These are phyloP conservation scores for Whitmania pigra DNA, from an alignment of 1,140 invertebrate genomes.

Conservation along the genomic window DNA sequence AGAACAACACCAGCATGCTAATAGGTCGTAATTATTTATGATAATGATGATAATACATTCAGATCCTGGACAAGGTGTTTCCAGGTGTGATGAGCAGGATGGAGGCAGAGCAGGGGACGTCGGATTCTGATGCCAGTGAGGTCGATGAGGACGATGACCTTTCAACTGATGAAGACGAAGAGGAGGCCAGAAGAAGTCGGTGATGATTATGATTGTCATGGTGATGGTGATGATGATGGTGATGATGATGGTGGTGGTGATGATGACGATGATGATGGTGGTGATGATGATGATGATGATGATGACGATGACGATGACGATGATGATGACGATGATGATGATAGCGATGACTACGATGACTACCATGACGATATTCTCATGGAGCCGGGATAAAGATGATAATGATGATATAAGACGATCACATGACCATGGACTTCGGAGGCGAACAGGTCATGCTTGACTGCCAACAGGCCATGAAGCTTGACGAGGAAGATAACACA, in stretches of 20 bases:
- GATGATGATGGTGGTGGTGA: not conserved
- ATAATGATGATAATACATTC: not conserved
- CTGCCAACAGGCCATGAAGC: too few relatives aligned
- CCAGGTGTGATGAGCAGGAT: constrained; percentile 4
- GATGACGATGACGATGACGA: not conserved
- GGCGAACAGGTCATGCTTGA: too few relatives aligned
- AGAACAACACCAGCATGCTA: not conserved
- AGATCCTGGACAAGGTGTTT: not conserved
- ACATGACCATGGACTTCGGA: too few relatives aligned
- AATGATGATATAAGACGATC: too few relatives aligned
- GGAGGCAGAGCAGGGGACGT: not conserved
- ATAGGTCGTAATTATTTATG: not conserved
- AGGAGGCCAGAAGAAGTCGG: constrained; percentile 4
- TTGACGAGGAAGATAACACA: too few relatives aligned
- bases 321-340: too few relatives aligned
- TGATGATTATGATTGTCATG: not conserved
- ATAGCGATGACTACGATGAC: too few relatives aligned
- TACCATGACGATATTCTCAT: too few relatives aligned
- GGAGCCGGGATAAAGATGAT: too few relatives aligned
- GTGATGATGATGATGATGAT: not conserved
- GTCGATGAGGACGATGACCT: not conserved
- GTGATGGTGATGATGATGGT: not conserved
- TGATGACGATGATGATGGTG: not conserved
- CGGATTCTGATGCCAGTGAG: not conserved
- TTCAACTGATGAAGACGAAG: not conserved